phyloP scores from a whole-genome alignment of 2,113 vertebrate genomes.

The Arenaria interpres region DNA sequence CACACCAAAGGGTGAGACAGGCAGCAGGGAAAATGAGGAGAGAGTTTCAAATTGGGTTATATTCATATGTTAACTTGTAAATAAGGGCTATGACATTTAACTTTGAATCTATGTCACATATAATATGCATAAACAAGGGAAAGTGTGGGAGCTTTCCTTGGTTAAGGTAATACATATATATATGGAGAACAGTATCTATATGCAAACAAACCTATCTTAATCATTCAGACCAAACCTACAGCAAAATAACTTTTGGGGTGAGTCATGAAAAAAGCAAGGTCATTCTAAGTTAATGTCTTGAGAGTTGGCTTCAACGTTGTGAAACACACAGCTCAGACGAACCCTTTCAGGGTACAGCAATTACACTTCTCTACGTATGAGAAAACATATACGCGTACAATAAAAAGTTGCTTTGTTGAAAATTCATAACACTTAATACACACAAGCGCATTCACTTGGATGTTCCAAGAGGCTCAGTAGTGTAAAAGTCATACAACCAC shows the following conservation, averaged over 20 bases:
- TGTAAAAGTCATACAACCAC: neutral
- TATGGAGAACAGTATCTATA: neutral
- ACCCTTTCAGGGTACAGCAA: neutral
- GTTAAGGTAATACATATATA: neutral
- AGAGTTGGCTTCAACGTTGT: neutral
- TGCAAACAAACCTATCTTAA: neutral
- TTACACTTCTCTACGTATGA: neutral
- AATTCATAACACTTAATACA: neutral
- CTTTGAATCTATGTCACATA: neutral
- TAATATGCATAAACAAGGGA: neutral
- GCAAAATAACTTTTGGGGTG: neutral
- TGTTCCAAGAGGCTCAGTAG: neutral
- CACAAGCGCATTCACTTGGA: neutral
- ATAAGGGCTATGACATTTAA: neutral
- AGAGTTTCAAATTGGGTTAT: neutral
- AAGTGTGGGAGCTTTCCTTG: neutral
- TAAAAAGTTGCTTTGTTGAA: neutral
- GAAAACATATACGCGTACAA: neutral
- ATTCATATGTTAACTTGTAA: neutral
- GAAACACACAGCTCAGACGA: neutral
- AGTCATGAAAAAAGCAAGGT: slow-evolving; percentile 30
- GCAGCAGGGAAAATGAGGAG: neutral
- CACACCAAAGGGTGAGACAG: neutral
- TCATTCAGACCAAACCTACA: slow-evolving; percentile 19
- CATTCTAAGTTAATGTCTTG: neutral